Evolutionary conservation across 2,888 invertebrate genomes (phyloP).

Genomic region (Philereme vetulata): DNA sequence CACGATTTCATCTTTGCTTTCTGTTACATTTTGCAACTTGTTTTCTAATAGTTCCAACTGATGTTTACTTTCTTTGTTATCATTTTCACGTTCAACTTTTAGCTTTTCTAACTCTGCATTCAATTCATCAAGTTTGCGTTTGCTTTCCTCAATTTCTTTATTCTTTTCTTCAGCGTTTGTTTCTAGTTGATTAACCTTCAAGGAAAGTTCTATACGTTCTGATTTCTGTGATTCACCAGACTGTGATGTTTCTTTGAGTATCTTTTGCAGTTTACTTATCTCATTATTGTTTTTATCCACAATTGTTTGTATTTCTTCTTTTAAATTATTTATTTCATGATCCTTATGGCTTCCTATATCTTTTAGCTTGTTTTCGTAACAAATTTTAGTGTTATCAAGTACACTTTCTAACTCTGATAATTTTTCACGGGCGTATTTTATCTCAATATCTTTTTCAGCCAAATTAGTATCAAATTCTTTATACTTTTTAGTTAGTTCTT

Average conservation of each 20-base stretch:
- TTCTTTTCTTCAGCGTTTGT: constrained; percentile 43
- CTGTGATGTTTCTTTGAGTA: constrained; percentile 47
- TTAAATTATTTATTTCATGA: constrained; percentile 44
- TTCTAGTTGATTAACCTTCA: constrained; percentile 48
- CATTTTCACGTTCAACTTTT: constrained; percentile 72
- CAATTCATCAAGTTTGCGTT: constrained; percentile 43
- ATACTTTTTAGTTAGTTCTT: constrained; percentile 50
- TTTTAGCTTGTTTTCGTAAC: constrained; percentile 46
- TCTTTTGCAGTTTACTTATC: constrained; percentile 45
- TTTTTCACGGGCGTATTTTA: constrained; percentile 53
- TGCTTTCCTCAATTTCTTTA: constrained; percentile 46
- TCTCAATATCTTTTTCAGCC: constrained; percentile 55
- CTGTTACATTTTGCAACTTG: constrained; percentile 65
- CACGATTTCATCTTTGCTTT: constrained; percentile 63
- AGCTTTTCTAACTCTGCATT: constrained; percentile 47
- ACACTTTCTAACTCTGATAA: constrained; percentile 48
- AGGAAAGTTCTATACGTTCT: constrained; percentile 44
- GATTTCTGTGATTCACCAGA: constrained; percentile 43
- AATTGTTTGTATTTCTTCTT: constrained; percentile 40
- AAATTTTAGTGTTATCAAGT: constrained; percentile 45
- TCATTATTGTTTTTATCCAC: constrained; percentile 45
- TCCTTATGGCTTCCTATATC: constrained; percentile 47
- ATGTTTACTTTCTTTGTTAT: constrained; percentile 65
- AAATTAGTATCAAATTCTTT: constrained; percentile 52
- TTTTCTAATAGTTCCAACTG: constrained; percentile 67